Evolutionary conservation across 1,140 invertebrate species (phyloP).

Genomic region (Bombus fervidus): DNA sequence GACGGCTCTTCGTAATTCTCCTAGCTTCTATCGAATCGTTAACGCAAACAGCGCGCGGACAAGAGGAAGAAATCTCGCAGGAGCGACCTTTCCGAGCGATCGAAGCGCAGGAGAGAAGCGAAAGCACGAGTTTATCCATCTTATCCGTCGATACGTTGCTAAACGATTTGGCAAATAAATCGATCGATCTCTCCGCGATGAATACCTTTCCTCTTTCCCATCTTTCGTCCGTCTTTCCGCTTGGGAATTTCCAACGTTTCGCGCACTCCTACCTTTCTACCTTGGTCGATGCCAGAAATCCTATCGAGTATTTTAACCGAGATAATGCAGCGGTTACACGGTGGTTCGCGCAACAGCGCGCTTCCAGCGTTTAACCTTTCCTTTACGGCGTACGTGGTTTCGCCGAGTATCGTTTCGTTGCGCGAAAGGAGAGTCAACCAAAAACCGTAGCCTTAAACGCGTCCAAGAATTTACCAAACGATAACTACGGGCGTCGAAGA

Average conservation of each 20-base stretch:
- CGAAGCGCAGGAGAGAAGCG: neutral
- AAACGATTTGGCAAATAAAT: conserved; percentile 56
- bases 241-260: conserved; percentile 15
- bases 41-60: neutral
- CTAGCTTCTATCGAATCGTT: neutral
- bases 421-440: rapidly evolving
- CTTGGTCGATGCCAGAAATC: neutral
- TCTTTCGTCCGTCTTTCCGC: neutral
- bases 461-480: too few species aligned
- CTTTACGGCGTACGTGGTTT: too few species aligned
- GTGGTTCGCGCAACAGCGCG: neutral
- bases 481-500: too few species aligned
- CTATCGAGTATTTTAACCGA: conserved; percentile 41
- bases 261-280: too few species aligned
- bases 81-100: neutral
- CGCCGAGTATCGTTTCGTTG: too few species aligned
- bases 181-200: conserved; percentile 57
- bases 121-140: conserved; percentile 36
- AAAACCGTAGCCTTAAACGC: too few species aligned
- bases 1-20: too few species aligned
- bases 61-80: neutral
- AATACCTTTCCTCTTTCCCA: conserved; percentile 24
- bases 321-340: conserved; percentile 2
- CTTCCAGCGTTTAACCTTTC: neutral
- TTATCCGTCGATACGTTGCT: conserved; percentile 54